phyloP scores from a whole-genome alignment of 2,888 invertebrate genomes.

The Coenonympha glycerion region DNA sequence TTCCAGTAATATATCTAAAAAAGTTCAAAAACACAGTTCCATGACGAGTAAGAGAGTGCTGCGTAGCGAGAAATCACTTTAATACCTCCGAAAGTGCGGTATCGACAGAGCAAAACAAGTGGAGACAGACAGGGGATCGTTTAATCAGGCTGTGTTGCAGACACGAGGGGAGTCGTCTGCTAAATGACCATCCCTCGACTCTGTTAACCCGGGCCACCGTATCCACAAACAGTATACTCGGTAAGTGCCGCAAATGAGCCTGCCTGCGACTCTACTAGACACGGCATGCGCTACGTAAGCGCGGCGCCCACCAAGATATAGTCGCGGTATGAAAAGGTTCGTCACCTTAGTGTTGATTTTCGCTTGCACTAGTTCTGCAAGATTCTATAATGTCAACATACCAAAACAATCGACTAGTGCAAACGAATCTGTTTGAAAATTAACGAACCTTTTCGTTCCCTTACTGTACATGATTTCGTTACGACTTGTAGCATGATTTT shows the following conservation, averaged over 20 bases:
- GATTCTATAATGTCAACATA: no score
- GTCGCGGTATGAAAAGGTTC: no score
- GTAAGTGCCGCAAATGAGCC: constrained; percentile 50
- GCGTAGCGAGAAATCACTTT: constrained; percentile 31
- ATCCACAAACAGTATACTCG: constrained; percentile 72
- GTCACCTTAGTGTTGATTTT: no score
- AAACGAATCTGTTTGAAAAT: no score
- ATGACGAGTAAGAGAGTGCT: constrained; percentile 3
- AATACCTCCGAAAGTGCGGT: constrained; percentile 38
- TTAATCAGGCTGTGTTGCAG: constrained; percentile 70
- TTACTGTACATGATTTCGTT: no score
- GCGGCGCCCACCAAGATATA: no score
- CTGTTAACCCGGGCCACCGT: constrained; percentile 70
- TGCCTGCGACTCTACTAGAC: constrained; percentile 19
- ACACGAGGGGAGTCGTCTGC: constrained; percentile 59
- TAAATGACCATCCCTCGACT: constrained; percentile 72
- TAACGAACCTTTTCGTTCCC: no score
- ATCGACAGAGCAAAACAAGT: constrained; percentile 58
- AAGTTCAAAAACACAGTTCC: no score
- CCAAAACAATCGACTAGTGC: no score
- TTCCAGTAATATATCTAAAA: no score
- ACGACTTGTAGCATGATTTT: no score
- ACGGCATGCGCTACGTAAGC: constrained; percentile 16
- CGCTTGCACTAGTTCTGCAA: no score
- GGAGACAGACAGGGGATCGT: constrained; percentile 63